Conservation (phyloP, 2,888 invertebrate species). For the Ramazzottius varieornatus region DNA sequence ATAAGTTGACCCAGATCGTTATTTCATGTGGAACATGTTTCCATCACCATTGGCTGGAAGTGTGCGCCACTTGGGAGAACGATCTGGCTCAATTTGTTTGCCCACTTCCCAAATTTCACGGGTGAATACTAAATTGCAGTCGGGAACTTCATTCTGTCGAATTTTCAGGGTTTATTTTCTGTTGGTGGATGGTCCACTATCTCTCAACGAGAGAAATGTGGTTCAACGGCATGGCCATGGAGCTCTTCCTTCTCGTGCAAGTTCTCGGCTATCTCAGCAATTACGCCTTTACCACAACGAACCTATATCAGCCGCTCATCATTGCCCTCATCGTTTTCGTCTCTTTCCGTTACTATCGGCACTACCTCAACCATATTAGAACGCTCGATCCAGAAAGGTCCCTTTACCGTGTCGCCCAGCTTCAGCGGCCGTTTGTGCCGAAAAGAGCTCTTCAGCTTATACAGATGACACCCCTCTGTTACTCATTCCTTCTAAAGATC, state of each 20-base stretch:
- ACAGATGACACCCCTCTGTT: neutral
- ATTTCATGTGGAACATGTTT: no score
- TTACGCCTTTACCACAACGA: neutral
- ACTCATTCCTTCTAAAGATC: neutral
- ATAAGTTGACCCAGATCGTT: no score
- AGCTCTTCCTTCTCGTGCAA: constrained; percentile 2
- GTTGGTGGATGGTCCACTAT: neutral
- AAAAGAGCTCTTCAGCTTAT: neutral
- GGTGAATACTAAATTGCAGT: no score
- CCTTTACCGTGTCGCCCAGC: neutral
- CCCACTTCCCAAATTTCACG: no score
- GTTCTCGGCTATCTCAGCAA: constrained; percentile 1
- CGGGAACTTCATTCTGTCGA: no score
- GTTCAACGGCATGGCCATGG: neutral
- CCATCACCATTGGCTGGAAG: no score
- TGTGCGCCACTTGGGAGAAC: no score
- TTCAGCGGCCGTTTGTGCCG: neutral
- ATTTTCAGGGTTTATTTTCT: neutral
- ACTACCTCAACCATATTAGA: neutral
- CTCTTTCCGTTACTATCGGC: neutral
- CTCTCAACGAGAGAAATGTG: neutral
- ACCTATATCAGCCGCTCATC: neutral
- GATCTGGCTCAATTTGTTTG: no score
- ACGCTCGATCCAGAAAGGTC: neutral
- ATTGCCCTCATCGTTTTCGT: neutral